Conservation (phyloP, 2,888 invertebrate species). For the Platycheirus albimanus region DNA sequence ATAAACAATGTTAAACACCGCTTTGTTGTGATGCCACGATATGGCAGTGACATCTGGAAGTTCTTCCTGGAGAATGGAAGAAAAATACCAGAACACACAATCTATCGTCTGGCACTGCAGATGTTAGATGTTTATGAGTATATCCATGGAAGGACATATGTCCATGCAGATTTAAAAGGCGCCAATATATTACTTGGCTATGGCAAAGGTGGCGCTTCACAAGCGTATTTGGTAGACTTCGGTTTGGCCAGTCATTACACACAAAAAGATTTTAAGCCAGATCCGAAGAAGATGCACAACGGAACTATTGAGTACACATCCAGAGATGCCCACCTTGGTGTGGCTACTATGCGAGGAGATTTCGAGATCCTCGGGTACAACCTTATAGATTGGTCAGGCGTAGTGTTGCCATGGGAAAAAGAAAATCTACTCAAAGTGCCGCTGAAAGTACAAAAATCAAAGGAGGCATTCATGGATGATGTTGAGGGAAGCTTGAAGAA, state of each 20-base stretch:
- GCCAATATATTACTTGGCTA: constrained; percentile 94
- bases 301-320: constrained; percentile 99
- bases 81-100: constrained; percentile 88
- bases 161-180: constrained; percentile 98
- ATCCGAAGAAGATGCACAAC: constrained; percentile 96
- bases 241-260: constrained; percentile 92
- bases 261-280: constrained; percentile 91
- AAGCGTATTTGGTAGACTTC: constrained; percentile 95
- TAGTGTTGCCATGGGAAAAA: constrained; percentile 93
- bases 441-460: constrained; percentile 86
- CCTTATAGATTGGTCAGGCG: constrained; percentile 94
- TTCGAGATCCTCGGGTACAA: constrained; percentile 97
- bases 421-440: constrained; percentile 84
- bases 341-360: constrained; percentile 94
- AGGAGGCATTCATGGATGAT: constrained; percentile 87
- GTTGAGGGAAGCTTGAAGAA: constrained; percentile 76
- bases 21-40: constrained; percentile 94
- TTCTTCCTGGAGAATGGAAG: constrained; percentile 87
- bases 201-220: constrained; percentile 86
- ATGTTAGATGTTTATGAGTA: constrained; percentile 95
- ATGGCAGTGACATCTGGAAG: constrained; percentile 93
- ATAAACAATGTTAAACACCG: constrained; percentile 90
- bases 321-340: constrained; percentile 96
- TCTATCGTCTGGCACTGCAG: constrained; percentile 91
- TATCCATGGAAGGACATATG: constrained; percentile 94